Conservation (phyloP, 1,140 invertebrate species). For the Anagrus nilaparvatae region DNA sequence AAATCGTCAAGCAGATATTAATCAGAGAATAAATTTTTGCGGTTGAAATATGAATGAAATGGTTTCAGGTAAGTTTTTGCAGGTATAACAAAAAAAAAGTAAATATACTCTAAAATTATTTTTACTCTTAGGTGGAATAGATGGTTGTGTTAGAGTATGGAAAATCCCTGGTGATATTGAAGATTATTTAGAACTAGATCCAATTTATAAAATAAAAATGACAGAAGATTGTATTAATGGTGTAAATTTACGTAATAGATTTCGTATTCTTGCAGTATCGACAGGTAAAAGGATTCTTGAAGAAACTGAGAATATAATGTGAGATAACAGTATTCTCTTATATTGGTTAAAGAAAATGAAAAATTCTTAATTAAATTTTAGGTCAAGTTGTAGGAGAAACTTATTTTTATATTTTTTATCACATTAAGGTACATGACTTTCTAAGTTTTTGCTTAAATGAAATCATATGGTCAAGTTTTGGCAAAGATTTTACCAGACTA, state of each 20-base stretch:
- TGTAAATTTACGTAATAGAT: slow-evolving; percentile 63
- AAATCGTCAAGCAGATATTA: slow-evolving; percentile 61
- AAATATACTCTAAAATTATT: slow-evolving; percentile 8
- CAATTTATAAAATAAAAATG: slow-evolving; percentile 25
- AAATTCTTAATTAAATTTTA: too few species aligned
- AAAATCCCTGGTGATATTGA: slow-evolving; percentile 42
- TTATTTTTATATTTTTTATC: too few species aligned
- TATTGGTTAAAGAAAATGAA: too few species aligned
- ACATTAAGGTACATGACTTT: too few species aligned
- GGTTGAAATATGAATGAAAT: slow-evolving; percentile 59
- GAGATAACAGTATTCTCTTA: slow-evolving; percentile 32
- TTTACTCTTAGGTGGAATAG: slow-evolving; percentile 49
- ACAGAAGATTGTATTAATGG: slow-evolving; percentile 72
- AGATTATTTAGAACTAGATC: slow-evolving; percentile 30
- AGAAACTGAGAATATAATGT: slow-evolving; percentile 10
- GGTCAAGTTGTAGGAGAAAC: too few species aligned
- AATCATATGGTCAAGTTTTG: too few species aligned
- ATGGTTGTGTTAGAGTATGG: slow-evolving; percentile 69
- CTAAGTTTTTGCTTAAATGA: too few species aligned
- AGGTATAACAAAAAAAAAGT: not conserved
- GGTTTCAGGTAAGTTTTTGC: slow-evolving; percentile 53
- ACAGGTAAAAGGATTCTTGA: slow-evolving; percentile 59
- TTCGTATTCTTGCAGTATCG: slow-evolving; percentile 68
- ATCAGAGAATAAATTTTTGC: slow-evolving; percentile 88
- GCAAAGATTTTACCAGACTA: too few species aligned